Percentiles rank a stretch among this genome's conserved stretches.
phyloP scores from a whole-genome alignment of 2,113 vertebrate species.

The Chaenocephalus aceratus region DNA sequence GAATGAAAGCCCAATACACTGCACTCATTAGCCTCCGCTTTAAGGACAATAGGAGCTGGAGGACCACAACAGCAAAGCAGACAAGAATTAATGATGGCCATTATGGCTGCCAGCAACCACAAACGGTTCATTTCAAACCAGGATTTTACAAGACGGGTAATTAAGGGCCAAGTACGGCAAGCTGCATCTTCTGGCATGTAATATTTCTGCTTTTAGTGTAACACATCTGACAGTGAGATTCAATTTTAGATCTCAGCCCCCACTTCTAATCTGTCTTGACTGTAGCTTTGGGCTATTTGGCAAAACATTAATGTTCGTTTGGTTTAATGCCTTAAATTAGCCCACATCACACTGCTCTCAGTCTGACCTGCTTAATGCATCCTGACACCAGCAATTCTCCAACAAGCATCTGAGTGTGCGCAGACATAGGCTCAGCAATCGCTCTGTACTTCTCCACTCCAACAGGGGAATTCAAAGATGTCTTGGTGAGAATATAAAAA shows the following conservation, averaged over 20 bases:
- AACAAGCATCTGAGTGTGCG: slow-evolving; percentile 51
- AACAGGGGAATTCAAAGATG: slow-evolving; percentile 65
- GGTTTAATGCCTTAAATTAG: slow-evolving; percentile 70
- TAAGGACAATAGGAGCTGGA: slow-evolving; percentile 71
- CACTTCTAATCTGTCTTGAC: slow-evolving; percentile 69
- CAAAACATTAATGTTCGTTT: slow-evolving; percentile 75
- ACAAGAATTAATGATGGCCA: slow-evolving; percentile 78
- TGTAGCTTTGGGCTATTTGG: slow-evolving; percentile 74
- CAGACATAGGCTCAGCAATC: slow-evolving; percentile 53
- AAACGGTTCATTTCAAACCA: slow-evolving; percentile 67
- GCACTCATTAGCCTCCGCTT: slow-evolving; percentile 56
- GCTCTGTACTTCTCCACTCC: slow-evolving; percentile 9
- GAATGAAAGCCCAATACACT: slow-evolving; percentile 51
- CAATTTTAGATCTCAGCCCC: slow-evolving; percentile 61
- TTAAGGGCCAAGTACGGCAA: slow-evolving; percentile 53
- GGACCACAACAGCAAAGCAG: slow-evolving; percentile 73
- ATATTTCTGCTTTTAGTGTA: slow-evolving; percentile 61
- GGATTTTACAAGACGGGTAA: slow-evolving; percentile 66
- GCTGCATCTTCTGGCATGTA: slow-evolving; percentile 58
- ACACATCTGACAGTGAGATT: slow-evolving; percentile 60
- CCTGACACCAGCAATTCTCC: slow-evolving; percentile 68
- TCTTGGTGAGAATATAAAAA: slow-evolving; percentile 62
- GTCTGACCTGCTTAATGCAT: slow-evolving; percentile 69
- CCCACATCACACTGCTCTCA: slow-evolving; percentile 49
- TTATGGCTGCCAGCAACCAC: slow-evolving; percentile 67